A percentile compares a stretch with the other conserved stretches of the same genome.
These are phyloP conservation scores for Polia nebulosa DNA, from an alignment of 2,888 invertebrate species.

Conservation along the genomic window DNA sequence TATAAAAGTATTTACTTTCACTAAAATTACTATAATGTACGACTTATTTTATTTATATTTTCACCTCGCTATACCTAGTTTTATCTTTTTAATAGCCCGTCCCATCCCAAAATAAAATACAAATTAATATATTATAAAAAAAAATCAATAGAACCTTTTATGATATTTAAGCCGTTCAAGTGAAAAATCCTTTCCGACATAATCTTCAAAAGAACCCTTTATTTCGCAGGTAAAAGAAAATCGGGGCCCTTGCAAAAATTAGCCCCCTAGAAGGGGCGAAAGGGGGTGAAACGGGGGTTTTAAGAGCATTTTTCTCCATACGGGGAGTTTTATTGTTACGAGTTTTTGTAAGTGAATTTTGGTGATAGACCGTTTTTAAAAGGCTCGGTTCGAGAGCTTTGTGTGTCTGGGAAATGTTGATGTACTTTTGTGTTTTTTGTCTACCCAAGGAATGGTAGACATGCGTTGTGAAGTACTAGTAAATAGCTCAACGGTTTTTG, in stretches of 20 bases:
- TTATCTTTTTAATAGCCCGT: constrained; percentile 10
- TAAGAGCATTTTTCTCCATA: constrained; percentile 83
- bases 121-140: constrained; percentile 51
- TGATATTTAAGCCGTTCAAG: constrained; percentile 69
- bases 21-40: too few species aligned
- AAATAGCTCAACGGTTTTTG: too few species aligned
- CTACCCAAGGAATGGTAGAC: too few species aligned
- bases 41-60: too few species aligned
- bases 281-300: constrained; percentile 57
- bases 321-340: constrained; percentile 77
- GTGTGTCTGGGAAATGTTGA: constrained; percentile 4
- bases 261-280: constrained; percentile 67
- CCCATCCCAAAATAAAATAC: constrained; percentile 42
- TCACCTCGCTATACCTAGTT: background rate
- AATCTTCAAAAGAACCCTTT: constrained; percentile 79
- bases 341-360: constrained; percentile 87
- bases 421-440: background rate
- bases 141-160: constrained; percentile 58
- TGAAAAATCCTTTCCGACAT: constrained; percentile 72
- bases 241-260: constrained; percentile 86
- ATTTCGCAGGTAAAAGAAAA: constrained; percentile 85
- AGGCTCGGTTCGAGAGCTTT: constrained; percentile 20
- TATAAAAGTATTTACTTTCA: too few species aligned
- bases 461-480: too few species aligned
- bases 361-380: constrained; percentile 72